Evolutionary conservation across 1,140 invertebrate species (phyloP).

Genomic region (Heterodera carotae): DNA sequence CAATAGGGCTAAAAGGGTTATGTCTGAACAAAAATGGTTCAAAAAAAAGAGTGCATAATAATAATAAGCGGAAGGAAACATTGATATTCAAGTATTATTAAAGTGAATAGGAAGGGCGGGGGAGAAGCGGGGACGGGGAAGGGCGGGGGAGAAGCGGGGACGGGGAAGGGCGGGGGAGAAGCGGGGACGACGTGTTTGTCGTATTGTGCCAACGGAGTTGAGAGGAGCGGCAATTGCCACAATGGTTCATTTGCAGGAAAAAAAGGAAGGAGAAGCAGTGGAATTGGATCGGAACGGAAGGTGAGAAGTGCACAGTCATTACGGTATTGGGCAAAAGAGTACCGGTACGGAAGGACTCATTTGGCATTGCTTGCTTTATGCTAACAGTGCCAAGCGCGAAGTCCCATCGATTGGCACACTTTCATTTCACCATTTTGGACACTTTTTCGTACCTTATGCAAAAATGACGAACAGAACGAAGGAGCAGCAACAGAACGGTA

Average conservation of each 20-base stretch:
- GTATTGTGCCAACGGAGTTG: neutral
- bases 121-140: too few relatives aligned
- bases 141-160: too few relatives aligned
- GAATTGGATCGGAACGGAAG: neutral
- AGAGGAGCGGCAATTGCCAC: neutral
- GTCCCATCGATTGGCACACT: neutral
- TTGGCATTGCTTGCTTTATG: neutral
- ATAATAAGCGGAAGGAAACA: too few relatives aligned
- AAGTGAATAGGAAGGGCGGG: too few relatives aligned
- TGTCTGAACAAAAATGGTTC: too few relatives aligned
- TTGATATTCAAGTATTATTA: too few relatives aligned
- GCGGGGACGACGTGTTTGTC: neutral
- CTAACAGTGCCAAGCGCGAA: neutral
- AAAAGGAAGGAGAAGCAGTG: neutral
- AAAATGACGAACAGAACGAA: neutral
- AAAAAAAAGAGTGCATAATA: too few relatives aligned
- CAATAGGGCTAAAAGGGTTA: neutral
- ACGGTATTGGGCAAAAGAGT: neutral
- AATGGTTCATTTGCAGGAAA: conserved; percentile 6
- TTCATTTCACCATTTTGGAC: neutral
- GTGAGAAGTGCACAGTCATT: neutral
- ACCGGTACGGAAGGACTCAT: neutral
- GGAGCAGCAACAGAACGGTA: neutral
- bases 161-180: neutral
- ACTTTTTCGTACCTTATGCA: neutral